Conservation (phyloP, 1,140 invertebrate genomes). For the Pogonomyrmex barbatus region DNA sequence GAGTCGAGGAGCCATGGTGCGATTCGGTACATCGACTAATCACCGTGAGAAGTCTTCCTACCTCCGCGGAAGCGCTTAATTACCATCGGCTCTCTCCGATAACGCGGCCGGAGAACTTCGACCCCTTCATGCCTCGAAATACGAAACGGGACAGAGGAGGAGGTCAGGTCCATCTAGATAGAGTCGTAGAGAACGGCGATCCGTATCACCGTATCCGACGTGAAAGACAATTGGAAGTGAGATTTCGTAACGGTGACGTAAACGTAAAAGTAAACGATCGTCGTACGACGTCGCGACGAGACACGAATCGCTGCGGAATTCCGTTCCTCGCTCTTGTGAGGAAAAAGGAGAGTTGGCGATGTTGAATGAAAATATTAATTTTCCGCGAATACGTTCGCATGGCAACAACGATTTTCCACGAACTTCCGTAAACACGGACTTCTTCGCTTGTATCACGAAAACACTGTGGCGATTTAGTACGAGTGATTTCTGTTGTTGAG, state of each 20-base stretch:
- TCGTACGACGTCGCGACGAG: conserved; percentile 58
- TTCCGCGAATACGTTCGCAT: background rate
- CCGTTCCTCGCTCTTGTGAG: background rate
- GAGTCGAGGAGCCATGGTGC: background rate
- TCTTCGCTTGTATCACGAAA: background rate
- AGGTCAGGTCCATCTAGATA: conserved; percentile 67
- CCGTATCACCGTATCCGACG: conserved; percentile 60
- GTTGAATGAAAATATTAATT: conserved; percentile 50
- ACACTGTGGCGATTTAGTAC: background rate
- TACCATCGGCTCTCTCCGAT: conserved; percentile 63
- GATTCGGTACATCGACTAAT: conserved; percentile 32
- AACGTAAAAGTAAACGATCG: conserved; percentile 72
- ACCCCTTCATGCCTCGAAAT: conserved; percentile 2
- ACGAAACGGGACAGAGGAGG: background rate
- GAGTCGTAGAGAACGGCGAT: conserved; percentile 65
- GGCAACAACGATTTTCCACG: background rate
- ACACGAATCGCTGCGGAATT: conserved; percentile 39
- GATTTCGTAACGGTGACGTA: conserved; percentile 73
- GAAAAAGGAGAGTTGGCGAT: background rate
- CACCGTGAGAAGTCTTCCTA: conserved; percentile 49
- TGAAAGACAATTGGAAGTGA: conserved; percentile 72
- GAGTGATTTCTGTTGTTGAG: background rate
- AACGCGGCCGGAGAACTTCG: conserved; percentile 31
- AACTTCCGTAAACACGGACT: background rate
- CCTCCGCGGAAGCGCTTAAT: conserved; percentile 58